A percentile compares a stretch with the other conserved stretches of the same genome.
phyloP scores from a whole-genome alignment of 1,140 invertebrate species.

The Nylanderia fulva region DNA sequence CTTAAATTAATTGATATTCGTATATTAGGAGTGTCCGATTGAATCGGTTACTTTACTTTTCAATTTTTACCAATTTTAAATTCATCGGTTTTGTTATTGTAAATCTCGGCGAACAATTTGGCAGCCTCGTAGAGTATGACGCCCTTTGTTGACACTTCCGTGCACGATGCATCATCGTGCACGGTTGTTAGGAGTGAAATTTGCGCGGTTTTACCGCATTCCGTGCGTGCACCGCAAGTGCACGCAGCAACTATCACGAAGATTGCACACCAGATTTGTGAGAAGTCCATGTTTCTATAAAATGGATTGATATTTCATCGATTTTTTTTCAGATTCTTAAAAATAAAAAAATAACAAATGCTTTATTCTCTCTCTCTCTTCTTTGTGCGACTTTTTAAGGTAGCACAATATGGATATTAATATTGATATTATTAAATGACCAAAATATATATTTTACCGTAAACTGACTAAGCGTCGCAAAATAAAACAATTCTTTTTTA shows the following conservation, averaged over 20 bases:
- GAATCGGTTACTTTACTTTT: not conserved
- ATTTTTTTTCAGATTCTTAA: not conserved
- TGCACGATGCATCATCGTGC: constrained; percentile 80
- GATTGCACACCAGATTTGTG: constrained; percentile 66
- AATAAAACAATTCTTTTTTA: not conserved
- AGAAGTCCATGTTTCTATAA: constrained; percentile 27
- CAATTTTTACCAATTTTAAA: constrained; percentile 78
- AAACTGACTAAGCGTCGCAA: not conserved
- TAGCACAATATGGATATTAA: not conserved
- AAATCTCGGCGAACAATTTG: constrained; percentile 77
- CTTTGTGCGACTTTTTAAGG: not conserved
- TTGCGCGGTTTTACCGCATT: constrained; percentile 76
- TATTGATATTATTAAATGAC: not conserved
- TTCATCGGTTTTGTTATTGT: constrained; percentile 80
- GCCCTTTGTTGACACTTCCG: constrained; percentile 77
- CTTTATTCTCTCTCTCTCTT: not conserved
- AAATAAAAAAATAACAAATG: not conserved
- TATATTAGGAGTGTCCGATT: not conserved
- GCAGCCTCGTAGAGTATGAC: constrained; percentile 82
- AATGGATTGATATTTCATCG: not conserved
- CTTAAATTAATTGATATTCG: not conserved
- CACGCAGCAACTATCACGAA: constrained; percentile 77
- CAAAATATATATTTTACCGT: not conserved
- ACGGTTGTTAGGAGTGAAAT: constrained; percentile 79
- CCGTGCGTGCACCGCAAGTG: constrained; percentile 79